Conservation (phyloP, 2,888 invertebrate genomes). For the Stenolophus ochropezus region DNA sequence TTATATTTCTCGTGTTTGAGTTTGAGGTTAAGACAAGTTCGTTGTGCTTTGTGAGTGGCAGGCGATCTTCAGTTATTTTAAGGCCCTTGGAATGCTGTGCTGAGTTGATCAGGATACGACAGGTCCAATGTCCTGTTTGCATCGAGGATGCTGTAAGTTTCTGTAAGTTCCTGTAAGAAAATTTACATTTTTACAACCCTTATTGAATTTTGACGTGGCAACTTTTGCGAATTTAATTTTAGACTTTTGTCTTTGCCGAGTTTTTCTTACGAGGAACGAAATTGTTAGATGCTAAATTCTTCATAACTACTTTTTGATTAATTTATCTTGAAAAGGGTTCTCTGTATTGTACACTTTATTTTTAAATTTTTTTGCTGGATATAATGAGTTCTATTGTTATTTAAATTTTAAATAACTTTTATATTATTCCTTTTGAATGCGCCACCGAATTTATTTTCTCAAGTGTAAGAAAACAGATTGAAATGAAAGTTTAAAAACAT, state of each 20-base stretch:
- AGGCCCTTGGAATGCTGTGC: slow-evolving; percentile 46
- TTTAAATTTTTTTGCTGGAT: no score
- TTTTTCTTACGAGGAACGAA: slow-evolving; percentile 14
- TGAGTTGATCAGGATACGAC: slow-evolving; percentile 38
- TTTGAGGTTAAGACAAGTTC: background rate
- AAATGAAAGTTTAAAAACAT: background rate
- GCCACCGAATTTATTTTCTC: background rate
- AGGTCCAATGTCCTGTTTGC: slow-evolving; percentile 54
- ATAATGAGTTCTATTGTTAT: background rate
- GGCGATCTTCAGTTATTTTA: slow-evolving; percentile 23
- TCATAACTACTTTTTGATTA: background rate
- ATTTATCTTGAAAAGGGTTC: slow-evolving; percentile 10
- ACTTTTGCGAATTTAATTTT: slow-evolving; percentile 41
- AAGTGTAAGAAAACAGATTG: background rate
- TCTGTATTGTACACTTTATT: background rate
- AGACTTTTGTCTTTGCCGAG: background rate
- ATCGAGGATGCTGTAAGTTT: slow-evolving; percentile 59
- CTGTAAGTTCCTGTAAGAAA: slow-evolving; percentile 59
- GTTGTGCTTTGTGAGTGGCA: background rate
- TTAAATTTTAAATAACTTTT: background rate
- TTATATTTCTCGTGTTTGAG: background rate
- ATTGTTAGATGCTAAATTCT: slow-evolving; percentile 6
- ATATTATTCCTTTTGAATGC: background rate
- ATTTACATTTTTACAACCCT: slow-evolving; percentile 56
- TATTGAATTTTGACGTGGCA: slow-evolving; percentile 41